Evolutionary conservation across 1,140 invertebrate genomes (phyloP).

Genomic region (Sinonovacula constricta): DNA sequence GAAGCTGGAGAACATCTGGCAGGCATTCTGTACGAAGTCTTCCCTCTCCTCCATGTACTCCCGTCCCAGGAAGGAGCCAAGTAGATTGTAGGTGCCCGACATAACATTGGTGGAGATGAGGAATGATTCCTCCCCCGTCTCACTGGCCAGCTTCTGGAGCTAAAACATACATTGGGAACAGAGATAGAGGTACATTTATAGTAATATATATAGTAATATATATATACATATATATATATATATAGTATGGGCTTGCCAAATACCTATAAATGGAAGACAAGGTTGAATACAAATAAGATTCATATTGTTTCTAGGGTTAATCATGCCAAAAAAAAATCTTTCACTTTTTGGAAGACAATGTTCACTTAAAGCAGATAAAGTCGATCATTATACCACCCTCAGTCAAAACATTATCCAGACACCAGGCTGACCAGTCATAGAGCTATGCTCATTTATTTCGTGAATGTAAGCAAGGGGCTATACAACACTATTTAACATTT

Average conservation of each 20-base stretch:
- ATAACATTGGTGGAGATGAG: constrained; percentile 41
- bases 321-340: neutral
- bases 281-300: neutral
- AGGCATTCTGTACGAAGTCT: neutral
- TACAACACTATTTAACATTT: too few species aligned
- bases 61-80: constrained; percentile 35
- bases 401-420: too few species aligned
- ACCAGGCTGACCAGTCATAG: too few species aligned
- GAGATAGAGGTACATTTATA: too few species aligned
- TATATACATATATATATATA: too few species aligned
- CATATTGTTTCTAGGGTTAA: too few species aligned
- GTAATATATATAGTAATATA: too few species aligned
- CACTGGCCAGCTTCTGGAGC: constrained; percentile 37
- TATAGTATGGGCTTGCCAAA: too few species aligned
- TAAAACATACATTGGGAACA: constrained; percentile 17
- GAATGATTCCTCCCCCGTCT: constrained; percentile 46
- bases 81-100: constrained; percentile 40
- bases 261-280: neutral
- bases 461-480: too few species aligned
- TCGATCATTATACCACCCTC: too few species aligned
- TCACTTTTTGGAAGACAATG: neutral
- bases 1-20: constrained; percentile 29
- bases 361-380: neutral
- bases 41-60: constrained; percentile 39
- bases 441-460: too few species aligned